These are phyloP conservation scores for Brachycybe producta DNA, from an alignment of 2,888 invertebrate genomes.

Conservation along the genomic window DNA sequence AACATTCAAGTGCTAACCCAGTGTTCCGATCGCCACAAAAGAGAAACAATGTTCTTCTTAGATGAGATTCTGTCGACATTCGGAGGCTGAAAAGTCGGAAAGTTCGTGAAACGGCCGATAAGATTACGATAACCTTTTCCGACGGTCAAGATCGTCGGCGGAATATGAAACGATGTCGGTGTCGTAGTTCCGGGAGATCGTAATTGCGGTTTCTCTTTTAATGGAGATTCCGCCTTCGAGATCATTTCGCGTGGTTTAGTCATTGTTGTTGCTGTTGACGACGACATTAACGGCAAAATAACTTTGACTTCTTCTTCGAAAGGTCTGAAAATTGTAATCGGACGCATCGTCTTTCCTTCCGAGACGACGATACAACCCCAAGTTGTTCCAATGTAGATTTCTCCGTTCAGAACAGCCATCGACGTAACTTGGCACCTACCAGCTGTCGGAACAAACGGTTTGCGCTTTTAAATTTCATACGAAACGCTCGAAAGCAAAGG, in stretches of 20 bases:
- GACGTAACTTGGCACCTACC: slow-evolving; percentile 50
- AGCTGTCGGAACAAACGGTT: slow-evolving; percentile 27
- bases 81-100: slow-evolving; percentile 21
- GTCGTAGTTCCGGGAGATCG: neutral
- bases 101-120: slow-evolving; percentile 31
- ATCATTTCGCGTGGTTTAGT: neutral
- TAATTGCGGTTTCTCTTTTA: neutral
- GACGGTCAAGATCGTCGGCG: slow-evolving; percentile 52
- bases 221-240: neutral
- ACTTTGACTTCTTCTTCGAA: slow-evolving; percentile 65
- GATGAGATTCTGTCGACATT: slow-evolving; percentile 25
- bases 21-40: slow-evolving; percentile 58
- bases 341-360: slow-evolving; percentile 62
- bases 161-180: slow-evolving; percentile 2
- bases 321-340: slow-evolving; percentile 83
- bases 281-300: slow-evolving; percentile 27
- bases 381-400: slow-evolving; percentile 81
- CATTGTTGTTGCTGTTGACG: neutral
- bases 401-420: slow-evolving; percentile 50
- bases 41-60: slow-evolving; percentile 45
- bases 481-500: slow-evolving; percentile 12
- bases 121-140: slow-evolving; percentile 74
- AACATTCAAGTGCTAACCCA: slow-evolving; percentile 40
- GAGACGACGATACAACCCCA: slow-evolving; percentile 90
- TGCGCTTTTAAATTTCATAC: neutral